Evolutionary conservation across 2,797 vertebrate species (phyloP), one percentile per base, ranked within the genome.

Genomic region (Malacoctenus gilli): DNA sequence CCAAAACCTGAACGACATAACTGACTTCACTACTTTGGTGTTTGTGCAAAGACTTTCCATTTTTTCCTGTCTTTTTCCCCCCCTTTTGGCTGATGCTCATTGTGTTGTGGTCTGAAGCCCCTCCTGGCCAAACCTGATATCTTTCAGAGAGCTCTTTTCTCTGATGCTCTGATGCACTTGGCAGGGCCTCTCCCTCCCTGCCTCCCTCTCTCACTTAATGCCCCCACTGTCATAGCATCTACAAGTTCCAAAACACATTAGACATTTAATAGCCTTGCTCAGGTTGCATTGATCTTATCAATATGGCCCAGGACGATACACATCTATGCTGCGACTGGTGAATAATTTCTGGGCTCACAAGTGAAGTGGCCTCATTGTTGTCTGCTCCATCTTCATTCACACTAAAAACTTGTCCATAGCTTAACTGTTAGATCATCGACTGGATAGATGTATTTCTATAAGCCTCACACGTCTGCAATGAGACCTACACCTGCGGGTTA

Each of bases 181-280:
- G 83, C 83, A 78, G 68, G 43, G 35, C 65, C 72, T 11, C 71
- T 31, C 60, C 23, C 51, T 25, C 43, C 59, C 49, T 40, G 42
- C 38, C 37, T 30, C 44, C 18, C 21, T 38, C 47, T 35, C 55
- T 69, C n/a, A 13, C 62, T 84, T 85, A 85, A 82, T 88, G 72
- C 69, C 74, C 79, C 63, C 79, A 77, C 91, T 89, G 89, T 89
- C 89, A 87, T 87, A 84, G 84, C 88, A 87, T 89, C 88, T 85
- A 80, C 78, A 87, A 85, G 86, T 85, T 89, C 85, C 84, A 87
- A 87, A 87, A 89, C 83, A 88, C 90, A 90, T 91, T 90, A 90
- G 87, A 90, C 82, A 90, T 90, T 78, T 86, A 90, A 91, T 91
- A 91, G 88, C 89, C 73, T 49, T 69, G 79, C 86, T 91, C 86